A percentile compares a stretch with the other conserved stretches of the same genome.
Evolutionary conservation across 2,888 invertebrate genomes (phyloP).

Genomic region (Hermaeophaga mercurialis): DNA sequence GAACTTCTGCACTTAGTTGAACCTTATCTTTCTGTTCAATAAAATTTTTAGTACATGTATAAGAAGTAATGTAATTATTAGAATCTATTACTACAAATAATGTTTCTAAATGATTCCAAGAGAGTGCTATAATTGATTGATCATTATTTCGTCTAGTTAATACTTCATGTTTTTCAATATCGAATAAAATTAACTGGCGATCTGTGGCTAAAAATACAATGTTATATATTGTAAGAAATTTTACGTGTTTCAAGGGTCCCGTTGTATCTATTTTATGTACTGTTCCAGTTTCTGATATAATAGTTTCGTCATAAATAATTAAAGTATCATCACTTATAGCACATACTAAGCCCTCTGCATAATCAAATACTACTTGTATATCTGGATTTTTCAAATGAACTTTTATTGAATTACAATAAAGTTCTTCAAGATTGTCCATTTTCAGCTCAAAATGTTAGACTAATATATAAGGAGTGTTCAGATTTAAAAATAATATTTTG

Average conservation of each 20-base stretch:
- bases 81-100: constrained; percentile 32
- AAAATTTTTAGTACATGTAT: constrained; percentile 23
- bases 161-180: constrained; percentile 11
- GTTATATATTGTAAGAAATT: constrained; percentile 33
- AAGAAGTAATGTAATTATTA: constrained; percentile 27
- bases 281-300: neutral
- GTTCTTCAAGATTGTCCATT: constrained; percentile 33
- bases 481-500: too few relatives aligned
- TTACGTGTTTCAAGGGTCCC: constrained; percentile 25
- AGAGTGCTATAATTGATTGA: constrained; percentile 24
- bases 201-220: constrained; percentile 34
- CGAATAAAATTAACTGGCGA: constrained; percentile 23
- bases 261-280: constrained; percentile 22
- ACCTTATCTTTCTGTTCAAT: constrained; percentile 21
- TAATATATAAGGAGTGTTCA: too few relatives aligned
- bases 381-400: neutral
- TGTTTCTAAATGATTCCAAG: constrained; percentile 39
- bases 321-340: constrained; percentile 9
- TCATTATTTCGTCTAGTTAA: constrained; percentile 6
- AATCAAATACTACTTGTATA: constrained; percentile 13
- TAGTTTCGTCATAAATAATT: constrained; percentile 11
- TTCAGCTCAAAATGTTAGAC: neutral
- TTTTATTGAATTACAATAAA: constrained; percentile 21
- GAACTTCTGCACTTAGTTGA: constrained; percentile 54
- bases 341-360: constrained; percentile 19